Evolutionary conservation across 2,888 invertebrate species (phyloP).

Genomic region (Anticlea derivata): DNA sequence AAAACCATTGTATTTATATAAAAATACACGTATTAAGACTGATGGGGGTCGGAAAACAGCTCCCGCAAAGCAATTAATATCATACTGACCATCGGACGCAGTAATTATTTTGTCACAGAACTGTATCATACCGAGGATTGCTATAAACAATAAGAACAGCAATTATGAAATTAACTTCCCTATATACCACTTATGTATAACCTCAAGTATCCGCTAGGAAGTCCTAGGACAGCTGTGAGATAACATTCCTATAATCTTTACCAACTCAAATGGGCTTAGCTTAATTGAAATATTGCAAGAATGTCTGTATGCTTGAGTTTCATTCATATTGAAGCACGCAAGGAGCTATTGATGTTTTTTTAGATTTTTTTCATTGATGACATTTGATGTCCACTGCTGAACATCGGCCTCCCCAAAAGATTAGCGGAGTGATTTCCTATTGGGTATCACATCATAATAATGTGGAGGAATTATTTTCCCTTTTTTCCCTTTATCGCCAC

Average conservation of each 20-base stretch:
- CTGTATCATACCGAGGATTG: conserved; percentile 6
- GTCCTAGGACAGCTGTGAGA: conserved; percentile 19
- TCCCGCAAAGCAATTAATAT: neutral
- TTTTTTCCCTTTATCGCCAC: no score
- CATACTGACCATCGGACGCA: neutral
- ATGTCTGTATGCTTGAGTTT: neutral
- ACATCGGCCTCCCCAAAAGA: no score
- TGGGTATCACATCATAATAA: no score
- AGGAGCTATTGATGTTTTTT: no score
- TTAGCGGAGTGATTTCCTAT: no score
- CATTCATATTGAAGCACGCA: no score
- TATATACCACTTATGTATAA: conserved; percentile 26
- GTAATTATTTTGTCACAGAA: conserved; percentile 18
- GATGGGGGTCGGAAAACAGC: no score
- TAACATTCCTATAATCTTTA: conserved; percentile 27
- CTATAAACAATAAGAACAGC: conserved; percentile 18
- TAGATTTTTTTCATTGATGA: no score
- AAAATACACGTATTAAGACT: no score
- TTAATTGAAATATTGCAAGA: conserved; percentile 2
- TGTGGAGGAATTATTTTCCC: no score
- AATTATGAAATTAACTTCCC: conserved; percentile 35
- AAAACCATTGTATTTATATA: no score
- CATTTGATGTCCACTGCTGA: no score
- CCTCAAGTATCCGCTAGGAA: conserved; percentile 26
- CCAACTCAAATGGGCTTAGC: neutral